Percentiles rank a stretch among this genome's conserved stretches.
phyloP scores from a whole-genome alignment of 2,888 invertebrate genomes.

The Drosophila tanythrix region DNA sequence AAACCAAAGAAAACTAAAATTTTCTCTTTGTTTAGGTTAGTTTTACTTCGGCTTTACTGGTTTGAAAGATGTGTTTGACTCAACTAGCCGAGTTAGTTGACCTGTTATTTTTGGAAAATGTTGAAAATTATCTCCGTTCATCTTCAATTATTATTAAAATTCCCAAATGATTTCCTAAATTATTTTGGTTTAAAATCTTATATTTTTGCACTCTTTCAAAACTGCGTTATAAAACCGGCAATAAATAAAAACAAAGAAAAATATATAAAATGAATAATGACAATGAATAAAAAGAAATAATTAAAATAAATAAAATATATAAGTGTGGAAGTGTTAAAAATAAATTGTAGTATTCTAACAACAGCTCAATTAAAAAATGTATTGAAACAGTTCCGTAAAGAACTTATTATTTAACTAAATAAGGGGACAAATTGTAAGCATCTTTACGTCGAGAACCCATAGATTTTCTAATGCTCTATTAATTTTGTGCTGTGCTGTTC shows the following conservation, averaged over 20 bases:
- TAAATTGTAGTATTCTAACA: not conserved
- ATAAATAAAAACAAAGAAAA: not conserved
- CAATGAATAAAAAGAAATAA: not conserved
- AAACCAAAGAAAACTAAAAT: constrained; percentile 54
- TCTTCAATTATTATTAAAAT: not conserved
- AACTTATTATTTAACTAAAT: not conserved
- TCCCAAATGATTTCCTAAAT: not conserved
- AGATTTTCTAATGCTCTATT: not conserved
- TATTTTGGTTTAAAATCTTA: not conserved
- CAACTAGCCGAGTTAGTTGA: not conserved
- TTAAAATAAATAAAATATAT: not conserved
- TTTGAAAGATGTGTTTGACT: not conserved
- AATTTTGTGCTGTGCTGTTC: constrained; percentile 7
- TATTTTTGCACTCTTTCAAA: not conserved
- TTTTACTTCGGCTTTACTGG: constrained; percentile 6
- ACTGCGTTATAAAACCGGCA: not conserved
- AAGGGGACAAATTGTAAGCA: not conserved
- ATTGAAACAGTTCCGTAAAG: not conserved
- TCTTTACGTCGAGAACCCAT: not conserved
- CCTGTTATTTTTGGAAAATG: too few relatives aligned
- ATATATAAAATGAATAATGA: not conserved
- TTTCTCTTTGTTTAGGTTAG: constrained; percentile 47
- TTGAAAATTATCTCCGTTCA: not conserved
- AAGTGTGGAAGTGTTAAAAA: too few relatives aligned
- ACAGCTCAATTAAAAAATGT: not conserved